A percentile compares a stretch with the other conserved stretches of the same genome.
Evolutionary conservation across 2,888 invertebrate genomes (phyloP).

Genomic region (Drosophila kanekoi): DNA sequence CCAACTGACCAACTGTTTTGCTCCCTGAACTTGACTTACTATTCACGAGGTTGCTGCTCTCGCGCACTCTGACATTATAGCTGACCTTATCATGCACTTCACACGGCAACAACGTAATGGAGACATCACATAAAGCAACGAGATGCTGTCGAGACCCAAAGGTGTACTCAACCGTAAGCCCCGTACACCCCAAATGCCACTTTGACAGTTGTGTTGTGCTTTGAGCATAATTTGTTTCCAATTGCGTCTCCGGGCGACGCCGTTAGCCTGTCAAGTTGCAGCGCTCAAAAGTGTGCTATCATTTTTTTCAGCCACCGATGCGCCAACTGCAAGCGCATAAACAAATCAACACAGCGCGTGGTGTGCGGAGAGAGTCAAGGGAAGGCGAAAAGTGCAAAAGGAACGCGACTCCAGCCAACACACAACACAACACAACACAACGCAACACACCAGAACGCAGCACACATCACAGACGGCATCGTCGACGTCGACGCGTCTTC

Average conservation of each 20-base stretch:
- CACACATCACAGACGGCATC: slow-evolving; percentile 55
- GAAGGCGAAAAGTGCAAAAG: slow-evolving; percentile 16
- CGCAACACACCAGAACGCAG: neutral
- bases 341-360: slow-evolving; percentile 63
- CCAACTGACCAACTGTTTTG: neutral
- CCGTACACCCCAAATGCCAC: slow-evolving; percentile 35
- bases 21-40: slow-evolving; percentile 41
- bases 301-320: slow-evolving; percentile 39
- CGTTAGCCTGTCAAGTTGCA: slow-evolving; percentile 52
- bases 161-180: slow-evolving; percentile 31
- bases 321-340: slow-evolving; percentile 60
- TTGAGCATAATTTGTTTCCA: slow-evolving; percentile 80
- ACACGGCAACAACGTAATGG: slow-evolving; percentile 44
- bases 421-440: slow-evolving; percentile 2
- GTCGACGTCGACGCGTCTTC: slow-evolving; percentile 50
- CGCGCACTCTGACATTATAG: neutral
- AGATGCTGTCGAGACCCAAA: slow-evolving; percentile 27
- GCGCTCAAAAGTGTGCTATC: slow-evolving; percentile 49
- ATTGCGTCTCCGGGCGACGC: slow-evolving; percentile 59
- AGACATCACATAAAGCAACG: slow-evolving; percentile 37
- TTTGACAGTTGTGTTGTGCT: slow-evolving; percentile 66
- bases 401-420: slow-evolving; percentile 31
- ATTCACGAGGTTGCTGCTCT: neutral
- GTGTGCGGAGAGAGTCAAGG: neutral
- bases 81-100: slow-evolving; percentile 3